Percentiles rank a stretch among this genome's conserved stretches.
Evolutionary conservation across 2,113 vertebrate species (phyloP).

Genomic region (Callipepla squamata): DNA sequence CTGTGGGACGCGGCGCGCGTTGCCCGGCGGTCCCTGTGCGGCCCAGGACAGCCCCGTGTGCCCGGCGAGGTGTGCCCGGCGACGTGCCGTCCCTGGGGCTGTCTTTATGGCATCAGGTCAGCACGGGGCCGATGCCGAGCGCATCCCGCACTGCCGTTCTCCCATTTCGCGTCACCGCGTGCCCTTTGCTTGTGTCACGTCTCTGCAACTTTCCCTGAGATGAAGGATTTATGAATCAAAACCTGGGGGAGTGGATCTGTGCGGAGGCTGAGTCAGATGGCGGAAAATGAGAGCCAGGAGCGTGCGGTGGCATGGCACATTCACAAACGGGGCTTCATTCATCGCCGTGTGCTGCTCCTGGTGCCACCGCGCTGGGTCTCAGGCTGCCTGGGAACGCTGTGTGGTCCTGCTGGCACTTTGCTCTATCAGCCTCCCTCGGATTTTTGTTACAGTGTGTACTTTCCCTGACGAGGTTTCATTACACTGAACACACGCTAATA

Average conservation of each 20-base stretch:
- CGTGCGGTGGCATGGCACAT: conserved; percentile 2
- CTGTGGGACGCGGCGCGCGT: not conserved
- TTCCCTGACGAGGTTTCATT: not conserved
- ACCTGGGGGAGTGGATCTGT: conserved; percentile 24
- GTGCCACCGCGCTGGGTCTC: conserved; percentile 37
- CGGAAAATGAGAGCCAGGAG: conserved; percentile 15
- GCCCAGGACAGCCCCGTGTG: too few species aligned
- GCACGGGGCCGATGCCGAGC: not conserved
- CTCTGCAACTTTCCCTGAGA: not conserved
- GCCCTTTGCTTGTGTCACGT: not conserved
- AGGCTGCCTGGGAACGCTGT: not conserved
- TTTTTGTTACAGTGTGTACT: not conserved
- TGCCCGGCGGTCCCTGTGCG: not conserved
- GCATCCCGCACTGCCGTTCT: not conserved
- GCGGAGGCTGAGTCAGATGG: conserved; percentile 47
- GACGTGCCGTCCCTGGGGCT: too few species aligned
- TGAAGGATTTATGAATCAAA: conserved; percentile 65
- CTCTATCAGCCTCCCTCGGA: not conserved
- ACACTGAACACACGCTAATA: not conserved
- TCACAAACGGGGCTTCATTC: conserved; percentile 55
- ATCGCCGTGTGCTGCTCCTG: conserved; percentile 34
- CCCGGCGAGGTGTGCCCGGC: too few species aligned
- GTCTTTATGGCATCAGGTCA: not conserved
- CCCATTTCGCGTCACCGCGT: not conserved
- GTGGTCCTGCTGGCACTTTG: not conserved